Base-by-base conservation (phyloP, 2,888 invertebrate genomes). In the Drosophila fungiperda region DNA sequence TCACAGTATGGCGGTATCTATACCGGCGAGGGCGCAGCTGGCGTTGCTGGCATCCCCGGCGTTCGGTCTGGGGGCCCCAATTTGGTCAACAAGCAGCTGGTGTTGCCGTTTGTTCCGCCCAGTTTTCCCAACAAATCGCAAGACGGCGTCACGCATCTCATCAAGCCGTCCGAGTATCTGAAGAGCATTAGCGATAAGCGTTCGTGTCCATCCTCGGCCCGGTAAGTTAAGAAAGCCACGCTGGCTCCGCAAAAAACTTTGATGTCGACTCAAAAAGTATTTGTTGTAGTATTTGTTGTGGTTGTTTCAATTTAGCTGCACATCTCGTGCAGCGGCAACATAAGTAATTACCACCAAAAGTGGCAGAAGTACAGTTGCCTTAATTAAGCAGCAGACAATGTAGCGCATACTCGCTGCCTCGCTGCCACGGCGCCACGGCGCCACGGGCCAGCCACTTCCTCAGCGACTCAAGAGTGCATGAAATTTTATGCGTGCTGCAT, bases 111-210 rank as follows among this genome's bases (percentile, higher is more conserved):
- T 94, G 96, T 98, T 91, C 98, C 98, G 72, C 98, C 98, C 68
- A 96, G 97, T 93, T 98, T 98, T 94, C 96, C 97, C 64, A 95
- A 95, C 92, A 94, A 94, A 68, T 93, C 93, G 48, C 94, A 94
- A 77, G 95, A 96, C 93, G 96, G 96, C 91, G 95, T 96, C 71
- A 96, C 97, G 93, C 95, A 96, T 72, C 95, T 98, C 82, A 97
- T 98, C 92, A 98, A 98, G 92, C 98, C 98, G 64, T 98, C 97
- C 75, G 98, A 98, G 94, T 98, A 98, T 93, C 94, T 98, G 87
- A 96, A 96, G 92, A 97, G 97, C 92, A 97, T 98, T 93, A 96
- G 95, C 91, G 94, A 94, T 83, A 94, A 94, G 80, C 92, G 94
- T 82, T 94, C 94, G 62, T 93, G 94, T 80, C 93, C 93, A 69